These are phyloP conservation scores for Chymomyza caudatula DNA, from an alignment of 2,888 invertebrate genomes.

Conservation along the genomic window DNA sequence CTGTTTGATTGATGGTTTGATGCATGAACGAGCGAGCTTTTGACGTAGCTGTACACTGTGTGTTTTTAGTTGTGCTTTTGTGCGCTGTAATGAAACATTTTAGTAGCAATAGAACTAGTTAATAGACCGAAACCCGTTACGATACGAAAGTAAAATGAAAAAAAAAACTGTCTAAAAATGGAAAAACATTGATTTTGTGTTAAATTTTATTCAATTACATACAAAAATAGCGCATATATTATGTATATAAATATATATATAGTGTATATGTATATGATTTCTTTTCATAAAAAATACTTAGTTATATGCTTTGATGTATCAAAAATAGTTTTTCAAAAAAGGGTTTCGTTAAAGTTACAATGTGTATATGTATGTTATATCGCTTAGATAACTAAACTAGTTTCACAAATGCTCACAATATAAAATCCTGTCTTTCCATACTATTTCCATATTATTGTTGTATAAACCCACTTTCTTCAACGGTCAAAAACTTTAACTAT, in stretches of 20 bases:
- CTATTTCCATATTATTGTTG: neutral
- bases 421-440: neutral
- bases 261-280: constrained; percentile 22
- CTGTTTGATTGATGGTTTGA: constrained; percentile 34
- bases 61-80: neutral
- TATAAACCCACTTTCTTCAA: too few species aligned
- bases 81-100: constrained; percentile 62
- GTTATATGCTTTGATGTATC: constrained; percentile 53
- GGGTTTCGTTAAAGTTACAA: constrained; percentile 10
- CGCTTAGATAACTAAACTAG: constrained; percentile 3
- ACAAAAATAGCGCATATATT: constrained; percentile 63
- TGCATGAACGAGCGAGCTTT: constrained; percentile 13
- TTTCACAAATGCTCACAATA: neutral
- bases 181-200: constrained; percentile 47
- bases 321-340: constrained; percentile 52
- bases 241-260: constrained; percentile 38
- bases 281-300: constrained; percentile 52
- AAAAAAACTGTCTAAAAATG: neutral
- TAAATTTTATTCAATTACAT: constrained; percentile 69
- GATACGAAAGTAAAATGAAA: neutral
- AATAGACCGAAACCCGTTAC: constrained; percentile 9
- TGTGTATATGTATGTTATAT: constrained; percentile 11
- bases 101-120: constrained; percentile 38
- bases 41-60: neutral
- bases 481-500: neutral